Conservation (phyloP, 2,888 invertebrate species). For the Plutella xylostella region DNA sequence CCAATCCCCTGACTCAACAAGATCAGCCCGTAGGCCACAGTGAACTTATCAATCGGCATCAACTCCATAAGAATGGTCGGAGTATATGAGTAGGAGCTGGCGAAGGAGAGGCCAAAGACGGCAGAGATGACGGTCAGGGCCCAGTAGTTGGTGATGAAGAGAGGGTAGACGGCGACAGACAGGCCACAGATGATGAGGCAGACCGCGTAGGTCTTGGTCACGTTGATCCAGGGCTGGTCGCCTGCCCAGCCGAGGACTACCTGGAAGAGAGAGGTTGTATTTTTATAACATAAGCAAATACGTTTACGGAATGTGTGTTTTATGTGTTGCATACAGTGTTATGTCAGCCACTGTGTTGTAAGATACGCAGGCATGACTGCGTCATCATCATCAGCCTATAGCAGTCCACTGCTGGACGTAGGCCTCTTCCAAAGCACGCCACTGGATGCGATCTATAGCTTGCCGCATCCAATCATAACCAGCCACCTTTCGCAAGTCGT, state of each 20-base stretch:
- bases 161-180: conserved; percentile 71
- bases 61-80: conserved; percentile 90
- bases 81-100: conserved; percentile 91
- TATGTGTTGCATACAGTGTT: too few species aligned
- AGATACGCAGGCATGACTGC: too few species aligned
- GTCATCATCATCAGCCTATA: too few species aligned
- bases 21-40: conserved; percentile 91
- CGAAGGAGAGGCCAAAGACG: conserved; percentile 89
- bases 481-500: too few species aligned
- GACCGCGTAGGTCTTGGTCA: conserved; percentile 83
- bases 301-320: too few species aligned
- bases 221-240: conserved; percentile 87
- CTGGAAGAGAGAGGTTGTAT: too few species aligned
- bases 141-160: conserved; percentile 62
- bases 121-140: conserved; percentile 63
- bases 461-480: too few species aligned
- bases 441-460: too few species aligned
- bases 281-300: too few species aligned
- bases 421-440: too few species aligned
- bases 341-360: too few species aligned
- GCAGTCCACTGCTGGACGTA: too few species aligned
- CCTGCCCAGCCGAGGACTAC: conserved; percentile 88
- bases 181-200: conserved; percentile 79
- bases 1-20: conserved; percentile 92
- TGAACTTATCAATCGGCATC: conserved; percentile 90